phyloP scores from a whole-genome alignment of 2,888 invertebrate genomes.

The Morinoia aosen region DNA sequence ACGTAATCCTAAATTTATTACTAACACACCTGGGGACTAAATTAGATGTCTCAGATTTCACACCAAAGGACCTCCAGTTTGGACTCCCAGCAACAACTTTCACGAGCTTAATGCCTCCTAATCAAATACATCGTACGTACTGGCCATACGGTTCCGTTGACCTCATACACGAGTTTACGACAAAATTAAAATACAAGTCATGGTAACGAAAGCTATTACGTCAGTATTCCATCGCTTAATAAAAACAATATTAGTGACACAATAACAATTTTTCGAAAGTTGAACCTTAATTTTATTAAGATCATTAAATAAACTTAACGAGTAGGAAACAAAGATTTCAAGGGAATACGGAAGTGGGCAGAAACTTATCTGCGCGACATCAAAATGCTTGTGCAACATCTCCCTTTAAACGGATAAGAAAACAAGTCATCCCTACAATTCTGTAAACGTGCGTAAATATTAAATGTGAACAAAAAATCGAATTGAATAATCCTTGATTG shows the following conservation, averaged over 20 bases:
- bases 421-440: too few relatives aligned
- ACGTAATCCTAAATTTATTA: background rate
- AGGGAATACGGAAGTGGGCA: too few relatives aligned
- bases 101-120: background rate
- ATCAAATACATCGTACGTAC: background rate
- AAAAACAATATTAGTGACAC: background rate
- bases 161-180: background rate
- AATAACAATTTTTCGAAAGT: background rate
- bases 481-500: too few relatives aligned
- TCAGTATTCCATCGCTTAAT: background rate
- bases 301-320: background rate
- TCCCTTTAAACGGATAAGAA: too few relatives aligned
- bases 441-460: too few relatives aligned
- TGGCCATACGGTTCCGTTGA: background rate
- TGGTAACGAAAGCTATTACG: background rate
- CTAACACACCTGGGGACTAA: background rate
- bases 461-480: too few relatives aligned
- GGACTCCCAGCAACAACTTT: background rate
- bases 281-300: background rate
- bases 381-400: too few relatives aligned
- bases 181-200: background rate
- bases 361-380: too few relatives aligned
- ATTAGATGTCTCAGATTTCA: background rate
- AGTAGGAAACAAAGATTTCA: too few relatives aligned
- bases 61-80: background rate